These are phyloP conservation scores for Pogonophryne albipinna DNA, from an alignment of 2,797 vertebrate species.

Conservation along the genomic window DNA sequence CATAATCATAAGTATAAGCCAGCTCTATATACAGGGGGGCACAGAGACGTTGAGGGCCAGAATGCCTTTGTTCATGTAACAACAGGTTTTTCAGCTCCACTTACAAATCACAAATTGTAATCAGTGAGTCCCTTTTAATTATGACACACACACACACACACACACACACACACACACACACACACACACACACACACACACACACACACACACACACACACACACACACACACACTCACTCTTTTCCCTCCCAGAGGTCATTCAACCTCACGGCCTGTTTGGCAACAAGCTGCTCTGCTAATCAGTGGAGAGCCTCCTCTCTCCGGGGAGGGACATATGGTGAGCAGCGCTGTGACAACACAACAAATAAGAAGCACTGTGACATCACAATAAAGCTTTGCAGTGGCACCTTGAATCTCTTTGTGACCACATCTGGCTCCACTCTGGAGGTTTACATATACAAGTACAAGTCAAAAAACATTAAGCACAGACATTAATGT, in stretches of 20 bases:
- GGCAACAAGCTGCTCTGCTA: constrained; percentile 75
- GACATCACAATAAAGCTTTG: constrained; percentile 37
- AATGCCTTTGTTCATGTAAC: constrained; percentile 32
- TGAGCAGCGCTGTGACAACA: constrained; percentile 57
- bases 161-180: no score
- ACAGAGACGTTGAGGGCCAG: constrained; percentile 1
- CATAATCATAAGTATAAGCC: constrained; percentile 15
- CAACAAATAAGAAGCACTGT: constrained; percentile 35
- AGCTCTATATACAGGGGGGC: not conserved
- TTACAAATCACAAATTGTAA: constrained; percentile 40
- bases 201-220: not conserved
- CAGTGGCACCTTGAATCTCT: constrained; percentile 24
- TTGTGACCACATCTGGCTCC: constrained; percentile 45
- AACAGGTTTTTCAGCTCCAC: constrained; percentile 32
- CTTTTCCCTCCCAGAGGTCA: constrained; percentile 69
- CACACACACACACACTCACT: constrained; percentile 16
- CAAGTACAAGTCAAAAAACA: not conserved
- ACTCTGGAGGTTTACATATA: constrained; percentile 17
- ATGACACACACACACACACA: constrained; percentile 9
- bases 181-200: not conserved
- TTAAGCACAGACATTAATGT: not conserved
- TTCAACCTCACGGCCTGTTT: constrained; percentile 66
- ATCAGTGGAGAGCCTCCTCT: constrained; percentile 70
- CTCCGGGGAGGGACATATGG: constrained; percentile 67
- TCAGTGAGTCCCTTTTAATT: constrained; percentile 48